Percentiles rank a stretch among this genome's conserved stretches.
These are phyloP conservation scores for Nanger granti DNA, from an alignment of 2,113 vertebrate species.

Conservation along the genomic window DNA sequence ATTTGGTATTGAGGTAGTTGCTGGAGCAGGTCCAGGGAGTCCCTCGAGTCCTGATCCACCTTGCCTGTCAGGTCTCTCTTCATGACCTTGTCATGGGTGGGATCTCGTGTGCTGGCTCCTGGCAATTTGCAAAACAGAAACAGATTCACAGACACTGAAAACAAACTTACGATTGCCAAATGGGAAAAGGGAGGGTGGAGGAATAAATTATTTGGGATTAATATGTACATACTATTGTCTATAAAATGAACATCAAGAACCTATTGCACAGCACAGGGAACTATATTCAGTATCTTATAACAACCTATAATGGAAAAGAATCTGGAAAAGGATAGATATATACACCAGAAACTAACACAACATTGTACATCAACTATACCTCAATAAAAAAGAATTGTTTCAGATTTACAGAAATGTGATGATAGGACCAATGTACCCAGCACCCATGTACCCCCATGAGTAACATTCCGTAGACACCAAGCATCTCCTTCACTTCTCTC, in stretches of 20 bases:
- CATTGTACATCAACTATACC: background rate
- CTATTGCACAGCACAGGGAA: background rate
- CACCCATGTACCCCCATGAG: background rate
- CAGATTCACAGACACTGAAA: background rate
- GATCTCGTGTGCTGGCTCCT: no score
- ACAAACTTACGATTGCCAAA: background rate
- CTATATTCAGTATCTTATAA: background rate
- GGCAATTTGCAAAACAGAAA: background rate
- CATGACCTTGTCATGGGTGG: no score
- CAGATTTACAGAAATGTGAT: background rate
- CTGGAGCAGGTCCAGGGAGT: no score
- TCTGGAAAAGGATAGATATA: background rate
- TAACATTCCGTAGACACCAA: background rate
- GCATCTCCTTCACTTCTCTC: background rate
- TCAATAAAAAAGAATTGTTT: background rate
- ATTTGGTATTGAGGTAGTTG: no score
- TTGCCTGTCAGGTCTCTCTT: no score
- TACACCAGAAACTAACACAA: background rate
- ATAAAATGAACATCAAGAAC: background rate
- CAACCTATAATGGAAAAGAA: background rate
- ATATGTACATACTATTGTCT: background rate
- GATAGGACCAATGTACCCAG: background rate
- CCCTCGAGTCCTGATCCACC: no score
- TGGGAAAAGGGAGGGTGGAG: background rate
- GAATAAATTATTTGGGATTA: background rate